Percentiles rank a stretch among this genome's conserved stretches.
These are phyloP conservation scores for Coracias cyanogaster DNA, from an alignment of 2,797 vertebrate genomes.

Conservation along the genomic window DNA sequence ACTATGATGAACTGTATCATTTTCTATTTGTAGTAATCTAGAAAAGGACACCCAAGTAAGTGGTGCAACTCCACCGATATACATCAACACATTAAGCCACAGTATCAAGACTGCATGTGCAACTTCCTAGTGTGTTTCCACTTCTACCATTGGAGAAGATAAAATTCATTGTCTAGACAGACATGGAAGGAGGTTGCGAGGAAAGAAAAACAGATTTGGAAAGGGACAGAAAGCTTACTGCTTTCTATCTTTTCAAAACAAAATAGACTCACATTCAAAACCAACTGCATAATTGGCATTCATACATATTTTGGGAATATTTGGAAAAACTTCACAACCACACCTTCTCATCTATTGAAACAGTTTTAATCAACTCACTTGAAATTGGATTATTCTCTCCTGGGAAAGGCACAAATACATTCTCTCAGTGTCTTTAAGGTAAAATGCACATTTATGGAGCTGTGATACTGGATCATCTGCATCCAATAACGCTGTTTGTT, in stretches of 20 bases:
- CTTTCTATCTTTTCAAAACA: background rate
- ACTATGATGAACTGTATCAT: rapidly evolving
- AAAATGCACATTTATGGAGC: slow-evolving; percentile 99
- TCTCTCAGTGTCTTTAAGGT: slow-evolving; percentile 99
- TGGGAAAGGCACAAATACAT: slow-evolving; percentile 99
- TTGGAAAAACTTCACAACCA: background rate
- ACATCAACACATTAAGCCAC: background rate
- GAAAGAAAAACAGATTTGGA: background rate
- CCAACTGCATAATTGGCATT: background rate
- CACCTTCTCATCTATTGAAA: background rate
- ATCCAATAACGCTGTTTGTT: slow-evolving; percentile 96
- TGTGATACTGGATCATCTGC: slow-evolving; percentile 98
- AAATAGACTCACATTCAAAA: background rate
- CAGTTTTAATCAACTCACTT: slow-evolving; percentile 82
- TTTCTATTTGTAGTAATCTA: background rate
- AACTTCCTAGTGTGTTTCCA: background rate
- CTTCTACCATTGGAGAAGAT: background rate
- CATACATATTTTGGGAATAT: background rate
- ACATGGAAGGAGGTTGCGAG: background rate
- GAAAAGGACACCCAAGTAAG: background rate
- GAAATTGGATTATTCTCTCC: slow-evolving; percentile 99
- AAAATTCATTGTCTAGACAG: background rate
- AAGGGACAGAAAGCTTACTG: background rate
- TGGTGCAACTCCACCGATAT: background rate
- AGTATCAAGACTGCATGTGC: rapidly evolving